Conservation (phyloP, 2,113 vertebrate species). For the Sterrhoptilus dennistouni region DNA sequence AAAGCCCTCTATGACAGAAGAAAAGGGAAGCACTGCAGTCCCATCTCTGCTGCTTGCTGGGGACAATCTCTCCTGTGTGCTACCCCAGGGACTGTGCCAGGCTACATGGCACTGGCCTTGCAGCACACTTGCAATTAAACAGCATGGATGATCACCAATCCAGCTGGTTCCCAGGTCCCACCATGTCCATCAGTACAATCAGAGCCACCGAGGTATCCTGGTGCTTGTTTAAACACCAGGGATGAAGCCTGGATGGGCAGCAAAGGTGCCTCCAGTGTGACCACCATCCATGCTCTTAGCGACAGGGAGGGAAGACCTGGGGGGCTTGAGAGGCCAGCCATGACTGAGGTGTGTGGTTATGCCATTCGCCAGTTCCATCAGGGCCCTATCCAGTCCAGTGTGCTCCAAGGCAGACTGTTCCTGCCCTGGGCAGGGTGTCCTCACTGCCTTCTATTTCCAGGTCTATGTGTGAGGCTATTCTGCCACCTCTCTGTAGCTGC, state of each 20-base stretch:
- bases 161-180: not conserved
- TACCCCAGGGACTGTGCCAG: not conserved
- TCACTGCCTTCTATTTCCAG: not conserved
- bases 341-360: rapidly evolving
- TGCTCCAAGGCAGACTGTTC: not conserved
- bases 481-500: conserved; percentile 38
- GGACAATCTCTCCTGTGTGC: rapidly evolving
- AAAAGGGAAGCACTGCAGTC: not conserved
- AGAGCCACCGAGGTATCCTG: not conserved
- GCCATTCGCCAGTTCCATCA: not conserved
- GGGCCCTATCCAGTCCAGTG: rapidly evolving
- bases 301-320: not conserved
- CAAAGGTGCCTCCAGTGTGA: not conserved
- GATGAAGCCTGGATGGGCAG: not conserved
- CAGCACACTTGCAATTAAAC: not conserved
- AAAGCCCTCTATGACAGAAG: not conserved
- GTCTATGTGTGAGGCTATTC: not conserved
- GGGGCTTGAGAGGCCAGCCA: rapidly evolving
- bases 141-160: not conserved
- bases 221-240: not conserved
- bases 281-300: not conserved
- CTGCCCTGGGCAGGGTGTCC: not conserved
- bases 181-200: not conserved
- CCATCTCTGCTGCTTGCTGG: not conserved
- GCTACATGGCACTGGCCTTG: not conserved